phyloP scores from a whole-genome alignment of 2,113 vertebrate species.

The Hippoglossus stenolepis region DNA sequence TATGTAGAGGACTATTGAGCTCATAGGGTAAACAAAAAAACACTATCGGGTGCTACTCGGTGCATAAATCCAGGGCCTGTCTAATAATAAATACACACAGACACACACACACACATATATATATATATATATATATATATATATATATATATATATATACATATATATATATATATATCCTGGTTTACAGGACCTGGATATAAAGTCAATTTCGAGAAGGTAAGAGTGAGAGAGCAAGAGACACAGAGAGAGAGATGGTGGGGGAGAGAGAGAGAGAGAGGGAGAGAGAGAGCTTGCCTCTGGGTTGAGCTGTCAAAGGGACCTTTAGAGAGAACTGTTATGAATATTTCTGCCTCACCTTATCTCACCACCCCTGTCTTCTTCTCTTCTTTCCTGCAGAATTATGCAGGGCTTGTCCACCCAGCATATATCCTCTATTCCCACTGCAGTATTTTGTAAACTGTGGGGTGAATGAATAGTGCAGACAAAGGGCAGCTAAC shows the following conservation, averaged over 20 bases:
- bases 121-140: too few relatives aligned
- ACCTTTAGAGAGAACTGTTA: constrained; percentile 42
- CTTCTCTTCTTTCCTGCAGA: constrained; percentile 12
- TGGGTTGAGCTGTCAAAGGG: constrained; percentile 52
- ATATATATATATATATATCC: too few relatives aligned
- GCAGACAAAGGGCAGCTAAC: not conserved
- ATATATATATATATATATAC: too few relatives aligned
- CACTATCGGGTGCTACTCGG: too few relatives aligned
- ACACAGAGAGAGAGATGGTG: not conserved
- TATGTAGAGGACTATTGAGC: too few relatives aligned
- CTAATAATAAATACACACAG: too few relatives aligned
- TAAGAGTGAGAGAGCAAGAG: not conserved
- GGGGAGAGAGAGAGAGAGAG: not conserved
- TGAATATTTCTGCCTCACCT: constrained; percentile 39
- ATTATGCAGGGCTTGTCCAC: constrained; percentile 13
- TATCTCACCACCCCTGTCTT: constrained; percentile 23
- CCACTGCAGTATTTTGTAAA: constrained; percentile 10
- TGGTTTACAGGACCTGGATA: too few relatives aligned
- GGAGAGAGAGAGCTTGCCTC: constrained; percentile 24
- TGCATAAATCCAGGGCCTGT: too few relatives aligned
- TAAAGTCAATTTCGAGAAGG: too few relatives aligned
- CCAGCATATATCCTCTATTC: not conserved
- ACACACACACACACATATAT: too few relatives aligned
- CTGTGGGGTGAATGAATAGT: not conserved
- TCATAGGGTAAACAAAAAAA: too few relatives aligned